Evolutionary conservation across 2,888 invertebrate genomes (phyloP).

Genomic region (Andrena trimmerana): DNA sequence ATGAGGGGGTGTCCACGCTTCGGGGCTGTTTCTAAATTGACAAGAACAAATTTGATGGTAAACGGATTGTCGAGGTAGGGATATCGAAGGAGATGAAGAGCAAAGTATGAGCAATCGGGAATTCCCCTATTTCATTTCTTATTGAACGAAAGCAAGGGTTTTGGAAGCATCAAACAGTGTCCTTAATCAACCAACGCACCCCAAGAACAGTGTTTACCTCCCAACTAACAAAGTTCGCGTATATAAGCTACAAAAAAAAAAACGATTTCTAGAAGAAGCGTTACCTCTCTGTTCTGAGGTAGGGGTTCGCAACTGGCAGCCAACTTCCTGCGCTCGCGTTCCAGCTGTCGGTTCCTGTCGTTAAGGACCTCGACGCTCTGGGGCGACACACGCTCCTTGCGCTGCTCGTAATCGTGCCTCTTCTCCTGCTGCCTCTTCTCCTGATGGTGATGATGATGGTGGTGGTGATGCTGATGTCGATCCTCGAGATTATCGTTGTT

Average conservation of each 20-base stretch:
- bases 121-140: too few relatives aligned
- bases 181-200: neutral
- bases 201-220: neutral
- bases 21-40: slow-evolving; percentile 64
- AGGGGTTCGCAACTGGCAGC: slow-evolving; percentile 80
- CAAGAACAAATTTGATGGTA: neutral
- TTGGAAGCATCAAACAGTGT: too few relatives aligned
- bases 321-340: slow-evolving; percentile 80
- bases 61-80: neutral
- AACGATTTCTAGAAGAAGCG: slow-evolving; percentile 15
- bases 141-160: too few relatives aligned
- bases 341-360: slow-evolving; percentile 81
- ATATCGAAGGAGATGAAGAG: too few relatives aligned
- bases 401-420: slow-evolving; percentile 68
- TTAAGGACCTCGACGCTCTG: slow-evolving; percentile 81
- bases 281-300: slow-evolving; percentile 71
- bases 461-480: slow-evolving; percentile 68
- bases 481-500: slow-evolving; percentile 75
- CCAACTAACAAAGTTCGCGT: neutral
- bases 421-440: slow-evolving; percentile 66
- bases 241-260: neutral
- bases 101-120: too few relatives aligned
- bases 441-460: slow-evolving; percentile 62
- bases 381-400: slow-evolving; percentile 79
- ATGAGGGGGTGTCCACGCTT: slow-evolving; percentile 54